Base-by-base conservation (phyloP, 2,888 invertebrate species). In the Drosophila cracens region DNA sequence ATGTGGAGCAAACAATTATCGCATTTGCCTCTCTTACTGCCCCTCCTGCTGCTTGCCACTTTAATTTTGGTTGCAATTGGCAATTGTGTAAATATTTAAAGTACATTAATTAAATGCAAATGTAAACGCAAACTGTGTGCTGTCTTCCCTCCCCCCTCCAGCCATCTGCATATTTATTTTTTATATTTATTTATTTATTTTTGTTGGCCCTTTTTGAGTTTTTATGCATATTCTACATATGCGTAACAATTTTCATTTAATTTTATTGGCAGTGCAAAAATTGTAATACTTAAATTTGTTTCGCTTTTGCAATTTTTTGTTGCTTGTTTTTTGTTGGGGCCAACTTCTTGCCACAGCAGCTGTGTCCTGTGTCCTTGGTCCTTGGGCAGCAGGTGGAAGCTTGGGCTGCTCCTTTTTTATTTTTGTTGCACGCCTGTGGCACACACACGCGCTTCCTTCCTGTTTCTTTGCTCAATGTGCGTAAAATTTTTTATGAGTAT, bases 71-170 rank as follows among this genome's bases (percentile, higher is more conserved):
- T 31, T 72, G 71, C 72, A 60, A 36, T 67, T 58, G 38, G 51
- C 68, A 49, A 40, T 56, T 58, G 46, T 82, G 88, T 85, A 85
- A 85, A 85, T 85, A 85, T 85, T 85, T 85, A 82, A 85, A 80
- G 86, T 74, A 74, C 88, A 88, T 86, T 86, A 88, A 86, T 86
- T 83, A 83, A 82, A 86, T 88, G 85, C 86, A 80, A 83, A 88
- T 84, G 85, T 59, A 74, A 83, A 87, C 34, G 62, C 65, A 29
- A 66, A 70, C 56, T 61, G 70, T 70, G 64, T 66, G 63, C 38
- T 33, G 27, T 48, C 33, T 21, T 16, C 36, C 25, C 33, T 16
- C 11, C 27, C 31, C n/a, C 36, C 38, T 0, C 25, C 5, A 21
- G 1, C 40, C 3, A 6, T 43, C 13, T 13, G 34, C 29, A 40